Conservation (phyloP, 1,140 invertebrate genomes). For the Saccostrea glomerata region DNA sequence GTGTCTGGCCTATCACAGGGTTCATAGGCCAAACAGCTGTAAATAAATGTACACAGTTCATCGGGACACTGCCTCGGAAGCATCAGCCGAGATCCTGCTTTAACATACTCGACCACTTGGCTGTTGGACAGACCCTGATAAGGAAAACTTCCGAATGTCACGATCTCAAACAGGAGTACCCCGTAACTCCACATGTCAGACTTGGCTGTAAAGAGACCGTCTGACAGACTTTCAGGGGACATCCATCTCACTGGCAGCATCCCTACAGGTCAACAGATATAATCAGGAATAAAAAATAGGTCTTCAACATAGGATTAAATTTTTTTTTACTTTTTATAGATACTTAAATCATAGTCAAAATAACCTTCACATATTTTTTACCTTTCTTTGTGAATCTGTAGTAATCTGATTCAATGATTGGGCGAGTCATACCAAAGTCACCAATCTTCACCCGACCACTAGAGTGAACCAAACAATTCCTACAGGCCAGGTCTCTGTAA, state of each 20-base stretch:
- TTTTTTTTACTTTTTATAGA: not conserved
- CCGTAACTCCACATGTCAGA: conserved; percentile 96
- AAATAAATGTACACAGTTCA: conserved; percentile 87
- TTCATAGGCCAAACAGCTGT: conserved; percentile 88
- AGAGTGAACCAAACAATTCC: conserved; percentile 78
- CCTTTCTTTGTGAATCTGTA: conserved; percentile 78
- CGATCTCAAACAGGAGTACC: conserved; percentile 94
- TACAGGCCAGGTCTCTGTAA: conserved; percentile 79
- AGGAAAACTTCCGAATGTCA: conserved; percentile 86
- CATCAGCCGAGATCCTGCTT: conserved; percentile 85
- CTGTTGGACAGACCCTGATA: conserved; percentile 92
- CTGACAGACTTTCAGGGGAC: conserved; percentile 94
- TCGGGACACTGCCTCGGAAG: conserved; percentile 88
- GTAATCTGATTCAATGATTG: conserved; percentile 76
- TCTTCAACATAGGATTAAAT: not conserved
- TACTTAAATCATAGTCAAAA: not conserved
- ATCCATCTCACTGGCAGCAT: conserved; percentile 92
- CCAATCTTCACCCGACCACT: conserved; percentile 77
- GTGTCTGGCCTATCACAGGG: conserved; percentile 86
- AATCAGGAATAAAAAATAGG: not conserved
- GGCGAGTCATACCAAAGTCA: conserved; percentile 79
- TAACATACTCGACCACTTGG: conserved; percentile 90
- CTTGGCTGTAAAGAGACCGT: conserved; percentile 93
- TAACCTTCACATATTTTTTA: conserved; percentile 65
- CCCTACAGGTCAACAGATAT: conserved; percentile 57